A percentile compares a stretch with the other conserved stretches of the same genome.
phyloP scores from a whole-genome alignment of 2,888 invertebrate genomes.

The Cyclophora punctaria region DNA sequence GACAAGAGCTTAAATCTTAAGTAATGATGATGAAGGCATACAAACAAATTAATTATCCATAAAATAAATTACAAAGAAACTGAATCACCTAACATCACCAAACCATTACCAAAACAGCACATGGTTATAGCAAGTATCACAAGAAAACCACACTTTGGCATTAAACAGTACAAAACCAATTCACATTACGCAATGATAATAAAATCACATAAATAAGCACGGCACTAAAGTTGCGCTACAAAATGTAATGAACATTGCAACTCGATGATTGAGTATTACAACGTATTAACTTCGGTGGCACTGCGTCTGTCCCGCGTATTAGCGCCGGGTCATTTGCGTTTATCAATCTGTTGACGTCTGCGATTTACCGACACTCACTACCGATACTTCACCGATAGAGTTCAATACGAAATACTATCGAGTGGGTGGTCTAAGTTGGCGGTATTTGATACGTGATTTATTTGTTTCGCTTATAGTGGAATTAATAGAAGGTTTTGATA shows the following conservation, averaged over 20 bases:
- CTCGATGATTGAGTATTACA: slow-evolving; percentile 15
- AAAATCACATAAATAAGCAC: neutral
- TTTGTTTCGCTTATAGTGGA: too few species aligned
- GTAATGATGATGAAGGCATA: too few species aligned
- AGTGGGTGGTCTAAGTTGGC: slow-evolving; percentile 20
- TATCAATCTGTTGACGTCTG: slow-evolving; percentile 36
- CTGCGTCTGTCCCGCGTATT: slow-evolving; percentile 32
- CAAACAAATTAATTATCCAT: too few species aligned
- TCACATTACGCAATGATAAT: too few species aligned
- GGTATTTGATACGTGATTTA: neutral
- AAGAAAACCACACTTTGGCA: too few species aligned
- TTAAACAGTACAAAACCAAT: too few species aligned
- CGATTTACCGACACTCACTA: slow-evolving; percentile 31
- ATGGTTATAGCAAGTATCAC: too few species aligned
- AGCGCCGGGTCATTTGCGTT: slow-evolving; percentile 33
- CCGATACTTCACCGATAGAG: slow-evolving; percentile 11
- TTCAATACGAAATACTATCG: neutral
- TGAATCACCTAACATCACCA: too few species aligned
- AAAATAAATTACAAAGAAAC: too few species aligned
- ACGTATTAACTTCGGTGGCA: slow-evolving; percentile 31
- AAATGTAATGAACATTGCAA: slow-evolving; percentile 7
- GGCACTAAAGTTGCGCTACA: neutral
- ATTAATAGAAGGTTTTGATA: too few species aligned
- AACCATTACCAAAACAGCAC: too few species aligned
- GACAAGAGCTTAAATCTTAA: too few species aligned